phyloP scores from a whole-genome alignment of 2,113 vertebrate species.

The Calidris pygmaea region DNA sequence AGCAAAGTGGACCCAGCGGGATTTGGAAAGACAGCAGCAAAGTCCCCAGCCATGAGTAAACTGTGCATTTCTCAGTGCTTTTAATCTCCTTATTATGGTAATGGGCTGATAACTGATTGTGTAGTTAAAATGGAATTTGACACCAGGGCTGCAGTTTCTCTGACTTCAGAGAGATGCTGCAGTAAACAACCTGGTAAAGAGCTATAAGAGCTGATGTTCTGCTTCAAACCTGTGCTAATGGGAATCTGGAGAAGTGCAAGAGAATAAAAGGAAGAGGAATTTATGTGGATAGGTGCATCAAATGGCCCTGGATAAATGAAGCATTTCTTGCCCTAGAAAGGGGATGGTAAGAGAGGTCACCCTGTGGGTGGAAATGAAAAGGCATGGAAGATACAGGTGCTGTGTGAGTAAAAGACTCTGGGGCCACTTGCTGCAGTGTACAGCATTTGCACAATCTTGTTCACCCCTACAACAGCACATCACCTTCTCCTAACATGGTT shows the following conservation, averaged over 20 bases:
- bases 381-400: fast-evolving
- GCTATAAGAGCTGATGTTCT: slow-evolving; percentile 27
- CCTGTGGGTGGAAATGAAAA: background rate
- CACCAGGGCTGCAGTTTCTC: slow-evolving; percentile 40
- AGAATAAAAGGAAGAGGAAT: slow-evolving; percentile 1
- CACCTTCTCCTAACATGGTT: background rate
- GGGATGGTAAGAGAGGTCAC: background rate
- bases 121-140: slow-evolving; percentile 63
- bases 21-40: background rate
- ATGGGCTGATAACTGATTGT: slow-evolving; percentile 57
- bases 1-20: background rate
- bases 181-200: slow-evolving; percentile 57
- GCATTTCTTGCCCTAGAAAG: background rate
- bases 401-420: background rate
- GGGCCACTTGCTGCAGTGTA: background rate
- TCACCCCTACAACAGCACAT: background rate
- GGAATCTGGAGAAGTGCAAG: slow-evolving; percentile 22
- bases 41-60: slow-evolving; percentile 15
- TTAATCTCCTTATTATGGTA: slow-evolving; percentile 64
- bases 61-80: background rate
- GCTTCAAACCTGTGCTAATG: slow-evolving; percentile 29
- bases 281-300: background rate
- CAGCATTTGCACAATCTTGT: background rate
- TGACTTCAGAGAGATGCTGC: slow-evolving; percentile 52
- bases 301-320: background rate